Evolutionary conservation across 2,888 invertebrate species (phyloP).

Genomic region (Diarsia brunnea): DNA sequence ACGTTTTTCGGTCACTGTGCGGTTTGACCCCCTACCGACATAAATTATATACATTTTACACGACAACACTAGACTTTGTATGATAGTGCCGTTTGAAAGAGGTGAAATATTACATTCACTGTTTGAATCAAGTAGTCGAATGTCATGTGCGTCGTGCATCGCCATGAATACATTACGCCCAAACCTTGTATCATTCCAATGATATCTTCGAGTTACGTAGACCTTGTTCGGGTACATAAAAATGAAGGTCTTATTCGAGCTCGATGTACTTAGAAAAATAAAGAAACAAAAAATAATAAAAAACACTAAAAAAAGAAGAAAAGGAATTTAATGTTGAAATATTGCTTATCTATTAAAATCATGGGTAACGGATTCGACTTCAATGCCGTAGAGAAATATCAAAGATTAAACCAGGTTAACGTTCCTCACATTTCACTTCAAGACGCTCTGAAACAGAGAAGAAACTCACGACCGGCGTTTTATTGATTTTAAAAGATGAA

Average conservation of each 20-base stretch:
- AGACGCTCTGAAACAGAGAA: conserved; percentile 1
- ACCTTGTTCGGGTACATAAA: conserved; percentile 17
- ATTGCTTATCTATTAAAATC: not conserved
- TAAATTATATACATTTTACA: conserved; percentile 59
- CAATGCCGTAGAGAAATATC: conserved; percentile 10
- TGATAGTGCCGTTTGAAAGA: conserved; percentile 57
- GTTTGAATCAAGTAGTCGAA: conserved; percentile 67
- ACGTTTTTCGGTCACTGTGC: conserved; percentile 54
- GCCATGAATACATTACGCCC: conserved; percentile 78
- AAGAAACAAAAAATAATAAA: too few species aligned
- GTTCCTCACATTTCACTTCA: conserved; percentile 2
- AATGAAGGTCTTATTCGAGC: conserved; percentile 25
- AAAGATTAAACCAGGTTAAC: not conserved
- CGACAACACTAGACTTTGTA: conserved; percentile 20
- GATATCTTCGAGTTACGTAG: conserved; percentile 29
- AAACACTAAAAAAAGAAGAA: too few species aligned
- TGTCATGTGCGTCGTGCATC: conserved; percentile 70
- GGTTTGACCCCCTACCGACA: conserved; percentile 49
- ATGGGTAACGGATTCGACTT: not conserved
- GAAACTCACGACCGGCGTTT: not conserved
- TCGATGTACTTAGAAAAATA: not conserved
- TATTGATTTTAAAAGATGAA: not conserved
- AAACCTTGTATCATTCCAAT: conserved; percentile 69
- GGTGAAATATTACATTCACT: conserved; percentile 74
- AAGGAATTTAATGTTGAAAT: not conserved